These are phyloP conservation scores for Brenthis daphne DNA, from an alignment of 2,888 invertebrate genomes.

Conservation along the genomic window DNA sequence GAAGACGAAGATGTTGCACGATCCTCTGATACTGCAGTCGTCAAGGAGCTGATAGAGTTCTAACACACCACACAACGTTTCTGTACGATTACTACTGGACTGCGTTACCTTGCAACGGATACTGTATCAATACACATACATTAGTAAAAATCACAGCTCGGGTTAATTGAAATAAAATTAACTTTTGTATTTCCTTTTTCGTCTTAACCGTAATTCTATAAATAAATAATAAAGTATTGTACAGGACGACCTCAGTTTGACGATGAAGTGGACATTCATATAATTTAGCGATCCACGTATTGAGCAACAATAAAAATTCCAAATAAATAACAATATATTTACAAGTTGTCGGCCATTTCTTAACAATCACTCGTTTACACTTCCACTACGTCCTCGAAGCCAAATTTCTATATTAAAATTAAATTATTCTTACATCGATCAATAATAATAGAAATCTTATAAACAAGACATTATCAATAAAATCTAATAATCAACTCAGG, in stretches of 20 bases:
- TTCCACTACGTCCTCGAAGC: slow-evolving; percentile 65
- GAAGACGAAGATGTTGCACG: neutral
- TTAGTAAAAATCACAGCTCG: slow-evolving; percentile 82
- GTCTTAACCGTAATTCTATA: slow-evolving; percentile 71
- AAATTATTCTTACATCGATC: slow-evolving; percentile 69
- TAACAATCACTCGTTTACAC: slow-evolving; percentile 39
- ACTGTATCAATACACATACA: slow-evolving; percentile 61
- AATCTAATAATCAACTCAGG: slow-evolving; percentile 81
- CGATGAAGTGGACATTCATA: slow-evolving; percentile 59
- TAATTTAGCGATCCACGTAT: slow-evolving; percentile 45
- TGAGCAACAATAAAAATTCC: slow-evolving; percentile 46
- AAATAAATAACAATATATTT: slow-evolving; percentile 50
- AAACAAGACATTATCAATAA: slow-evolving; percentile 72
- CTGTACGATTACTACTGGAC: slow-evolving; percentile 19
- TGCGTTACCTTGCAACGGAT: slow-evolving; percentile 38
- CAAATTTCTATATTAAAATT: slow-evolving; percentile 62
- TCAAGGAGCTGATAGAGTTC: slow-evolving; percentile 6
- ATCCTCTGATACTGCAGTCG: neutral
- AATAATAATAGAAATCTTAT: slow-evolving; percentile 67
- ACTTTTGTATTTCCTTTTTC: slow-evolving; percentile 72
- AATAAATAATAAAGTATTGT: slow-evolving; percentile 80
- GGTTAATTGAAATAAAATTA: slow-evolving; percentile 78
- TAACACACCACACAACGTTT: slow-evolving; percentile 18
- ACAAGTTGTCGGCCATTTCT: slow-evolving; percentile 44
- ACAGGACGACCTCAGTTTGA: slow-evolving; percentile 69